Evolutionary conservation across 2,113 vertebrate species (phyloP).

Genomic region (Myrmophylax atrothorax): DNA sequence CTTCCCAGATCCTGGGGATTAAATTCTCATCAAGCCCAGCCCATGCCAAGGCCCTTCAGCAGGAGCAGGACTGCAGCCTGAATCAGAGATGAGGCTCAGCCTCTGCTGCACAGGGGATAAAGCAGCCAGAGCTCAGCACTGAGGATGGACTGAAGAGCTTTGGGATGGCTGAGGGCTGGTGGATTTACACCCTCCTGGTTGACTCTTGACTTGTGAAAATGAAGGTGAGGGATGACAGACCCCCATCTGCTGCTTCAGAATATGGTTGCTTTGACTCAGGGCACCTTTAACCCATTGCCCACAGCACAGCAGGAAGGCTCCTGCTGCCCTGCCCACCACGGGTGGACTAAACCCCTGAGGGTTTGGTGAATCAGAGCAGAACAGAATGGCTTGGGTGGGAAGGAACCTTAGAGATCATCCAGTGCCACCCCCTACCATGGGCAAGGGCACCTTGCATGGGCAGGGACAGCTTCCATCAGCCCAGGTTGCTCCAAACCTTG

Average conservation of each 20-base stretch:
- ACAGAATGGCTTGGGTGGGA: neutral
- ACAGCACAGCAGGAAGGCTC: neutral
- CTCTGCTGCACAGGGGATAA: neutral
- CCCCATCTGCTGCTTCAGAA: neutral
- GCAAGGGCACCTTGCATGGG: neutral
- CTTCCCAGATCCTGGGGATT: neutral
- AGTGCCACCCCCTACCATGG: too few relatives aligned
- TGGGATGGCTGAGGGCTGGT: neutral
- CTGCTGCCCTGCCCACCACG: neutral
- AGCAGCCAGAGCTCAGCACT: neutral
- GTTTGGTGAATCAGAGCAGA: neutral
- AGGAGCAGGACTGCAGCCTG: neutral
- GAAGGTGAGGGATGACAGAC: neutral
- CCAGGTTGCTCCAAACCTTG: accelerated
- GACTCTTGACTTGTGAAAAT: neutral
- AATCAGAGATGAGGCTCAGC: neutral
- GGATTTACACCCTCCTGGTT: neutral
- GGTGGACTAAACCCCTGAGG: neutral
- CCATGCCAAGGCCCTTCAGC: neutral
- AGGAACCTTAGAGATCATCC: neutral
- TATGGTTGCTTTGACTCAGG: neutral
- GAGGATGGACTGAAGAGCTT: neutral
- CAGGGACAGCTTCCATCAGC: neutral
- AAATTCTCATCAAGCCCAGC: conserved; percentile 1
- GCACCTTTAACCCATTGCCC: neutral